Base-by-base conservation (phyloP, 2,797 vertebrate genomes). In the Eutrigla gurnardus region DNA sequence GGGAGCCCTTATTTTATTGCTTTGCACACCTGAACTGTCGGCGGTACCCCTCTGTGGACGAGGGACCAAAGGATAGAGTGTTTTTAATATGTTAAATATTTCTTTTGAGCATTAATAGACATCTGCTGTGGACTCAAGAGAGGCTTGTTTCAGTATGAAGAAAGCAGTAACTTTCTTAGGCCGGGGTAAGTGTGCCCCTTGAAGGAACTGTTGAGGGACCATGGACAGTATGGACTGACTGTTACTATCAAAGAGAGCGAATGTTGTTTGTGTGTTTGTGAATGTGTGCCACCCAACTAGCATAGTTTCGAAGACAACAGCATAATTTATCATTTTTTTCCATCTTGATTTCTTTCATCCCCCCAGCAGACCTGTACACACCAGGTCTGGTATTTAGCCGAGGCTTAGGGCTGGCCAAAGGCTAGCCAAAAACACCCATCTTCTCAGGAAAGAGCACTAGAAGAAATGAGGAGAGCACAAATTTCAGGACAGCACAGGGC, bases 81-180 rank as follows among this genome's bases (percentile, higher is more conserved):
- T 86, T 80, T 77, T 73, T 70, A 50, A 25, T 13, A 13, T 18
- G 69, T 72, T 80, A 63, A 33, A 39, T 40, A 77, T 45, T 66
- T 58, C 84, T 86, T 86, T 88, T 91, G 92, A 93, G 68, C 84
- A 87, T 93, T 91, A 94, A 90, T 94, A 91, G 91, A 89, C 90
- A 96, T 96, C 95, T 96, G 95, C 95, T 95, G 94, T 95, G 95
- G 95, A 96, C 95, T 92, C 88, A 92, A 92, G 25, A 90, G 87
- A 90, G 83, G 85, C 65, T 83, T 91, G 77, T 93, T 83, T 91
- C 58, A 83, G 90, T 86, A 89, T 92, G 89, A 94, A 94, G 91
- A 95, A 90, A 89, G 83, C 77, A 89, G 85, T 90, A 78, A 81
- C 87, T 90, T 91, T 86, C 77, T 83, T 88, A 87, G 85, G 80